These are phyloP conservation scores for Frieseomelitta varia DNA, from an alignment of 1,140 invertebrate genomes.

Conservation along the genomic window DNA sequence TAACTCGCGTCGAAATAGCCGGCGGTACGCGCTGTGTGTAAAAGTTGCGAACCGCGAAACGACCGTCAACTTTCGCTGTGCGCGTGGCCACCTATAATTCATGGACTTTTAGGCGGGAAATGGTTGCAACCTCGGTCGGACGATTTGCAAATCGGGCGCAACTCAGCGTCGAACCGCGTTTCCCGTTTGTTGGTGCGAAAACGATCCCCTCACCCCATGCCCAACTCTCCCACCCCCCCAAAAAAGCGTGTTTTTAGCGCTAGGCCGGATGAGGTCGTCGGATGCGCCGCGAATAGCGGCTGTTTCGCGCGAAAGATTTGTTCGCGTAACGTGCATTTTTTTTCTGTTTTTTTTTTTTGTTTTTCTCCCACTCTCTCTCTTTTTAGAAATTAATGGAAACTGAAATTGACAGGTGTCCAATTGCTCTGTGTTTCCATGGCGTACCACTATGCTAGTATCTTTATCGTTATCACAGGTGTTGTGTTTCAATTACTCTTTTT, in stretches of 20 bases:
- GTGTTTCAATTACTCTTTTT: constrained; percentile 7
- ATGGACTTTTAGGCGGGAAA: constrained; percentile 10
- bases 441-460: constrained; percentile 4
- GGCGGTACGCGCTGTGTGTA: constrained; percentile 35
- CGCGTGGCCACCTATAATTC: constrained; percentile 13
- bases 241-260: constrained; percentile 28
- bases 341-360: background rate
- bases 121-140: background rate
- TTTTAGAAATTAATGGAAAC: constrained; percentile 21
- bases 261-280: background rate
- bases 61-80: constrained; percentile 46
- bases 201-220: background rate
- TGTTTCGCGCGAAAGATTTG: constrained; percentile 28
- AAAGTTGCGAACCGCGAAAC: constrained; percentile 4
- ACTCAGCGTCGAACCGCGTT: background rate
- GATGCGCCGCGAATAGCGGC: background rate
- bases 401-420: constrained; percentile 35
- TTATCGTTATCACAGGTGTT: constrained; percentile 24
- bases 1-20: constrained; percentile 8
- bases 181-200: constrained; percentile 15
- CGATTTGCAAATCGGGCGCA: constrained; percentile 15
- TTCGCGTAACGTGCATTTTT: background rate
- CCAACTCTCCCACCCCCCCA: too few relatives aligned
- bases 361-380: background rate
- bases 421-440: constrained; percentile 2